These are phyloP conservation scores for Drosophila yooni DNA, from an alignment of 2,888 invertebrate genomes.

Conservation along the genomic window DNA sequence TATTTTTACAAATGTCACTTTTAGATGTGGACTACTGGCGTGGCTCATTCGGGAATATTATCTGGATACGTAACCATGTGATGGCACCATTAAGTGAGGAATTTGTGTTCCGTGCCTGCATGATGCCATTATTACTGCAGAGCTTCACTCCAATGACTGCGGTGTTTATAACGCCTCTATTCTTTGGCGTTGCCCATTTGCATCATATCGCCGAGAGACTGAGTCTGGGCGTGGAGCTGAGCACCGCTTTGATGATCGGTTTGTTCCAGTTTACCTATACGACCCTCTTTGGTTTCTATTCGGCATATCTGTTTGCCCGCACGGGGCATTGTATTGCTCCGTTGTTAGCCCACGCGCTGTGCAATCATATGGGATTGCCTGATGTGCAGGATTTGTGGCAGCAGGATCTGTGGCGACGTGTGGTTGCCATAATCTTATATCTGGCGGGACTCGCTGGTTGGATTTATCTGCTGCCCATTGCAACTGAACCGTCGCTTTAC, in stretches of 20 bases:
- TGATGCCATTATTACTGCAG: constrained; percentile 95
- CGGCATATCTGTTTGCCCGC: constrained; percentile 94
- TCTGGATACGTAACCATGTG: constrained; percentile 95
- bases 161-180: constrained; percentile 93
- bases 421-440: constrained; percentile 89
- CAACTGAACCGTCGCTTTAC: constrained; percentile 90
- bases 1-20: neutral
- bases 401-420: constrained; percentile 86
- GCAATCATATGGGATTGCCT: constrained; percentile 98
- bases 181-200: constrained; percentile 97
- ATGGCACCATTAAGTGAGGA: constrained; percentile 98
- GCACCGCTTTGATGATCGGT: constrained; percentile 89
- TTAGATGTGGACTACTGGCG: constrained; percentile 91
- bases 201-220: constrained; percentile 95
- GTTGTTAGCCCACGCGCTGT: constrained; percentile 95
- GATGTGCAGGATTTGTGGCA: constrained; percentile 91
- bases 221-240: constrained; percentile 89
- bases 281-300: constrained; percentile 96
- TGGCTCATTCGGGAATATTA: constrained; percentile 89
- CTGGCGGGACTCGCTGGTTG: constrained; percentile 91
- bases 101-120: constrained; percentile 97
- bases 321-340: constrained; percentile 96
- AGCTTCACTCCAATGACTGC: constrained; percentile 91
- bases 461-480: constrained; percentile 90
- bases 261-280: constrained; percentile 96